These are phyloP conservation scores for Neomorphus geoffroyi DNA, from an alignment of 2,797 vertebrate species.

Conservation along the genomic window DNA sequence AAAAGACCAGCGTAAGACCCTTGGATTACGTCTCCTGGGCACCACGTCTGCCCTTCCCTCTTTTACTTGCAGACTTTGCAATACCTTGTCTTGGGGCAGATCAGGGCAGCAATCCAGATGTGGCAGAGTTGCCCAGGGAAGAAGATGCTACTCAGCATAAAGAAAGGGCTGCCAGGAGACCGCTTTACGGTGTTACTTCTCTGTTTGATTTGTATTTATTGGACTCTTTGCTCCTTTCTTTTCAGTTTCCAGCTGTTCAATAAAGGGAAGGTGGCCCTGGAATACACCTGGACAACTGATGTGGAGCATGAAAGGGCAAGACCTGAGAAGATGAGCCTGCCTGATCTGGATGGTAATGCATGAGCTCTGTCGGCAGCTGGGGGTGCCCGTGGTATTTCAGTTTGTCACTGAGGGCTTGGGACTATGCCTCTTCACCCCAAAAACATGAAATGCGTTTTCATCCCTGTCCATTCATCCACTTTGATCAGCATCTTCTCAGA, in stretches of 20 bases:
- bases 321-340: too few relatives aligned
- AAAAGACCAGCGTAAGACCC: neutral
- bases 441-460: neutral
- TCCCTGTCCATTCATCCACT: neutral
- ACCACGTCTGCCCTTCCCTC: neutral
- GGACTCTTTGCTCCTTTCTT: neutral
- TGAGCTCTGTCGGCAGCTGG: neutral
- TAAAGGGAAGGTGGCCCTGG: conserved; percentile 79
- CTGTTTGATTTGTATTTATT: neutral
- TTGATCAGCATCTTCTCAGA: too few relatives aligned
- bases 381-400: too few relatives aligned
- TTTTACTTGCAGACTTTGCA: neutral
- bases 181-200: neutral
- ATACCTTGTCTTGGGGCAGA: neutral
- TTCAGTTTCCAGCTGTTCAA: conserved; percentile 83
- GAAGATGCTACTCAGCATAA: too few relatives aligned
- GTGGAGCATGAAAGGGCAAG: conserved; percentile 51
- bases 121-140: too few relatives aligned
- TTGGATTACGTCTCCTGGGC: neutral
- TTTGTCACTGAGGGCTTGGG: too few relatives aligned
- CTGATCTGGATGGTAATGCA: too few relatives aligned
- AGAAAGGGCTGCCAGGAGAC: too few relatives aligned
- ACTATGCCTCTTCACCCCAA: too few relatives aligned
- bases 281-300: conserved; percentile 80
- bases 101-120: neutral